Percentiles rank a stretch among this genome's conserved stretches.
Evolutionary conservation across 2,888 invertebrate genomes (phyloP).

Genomic region (Troides helena): DNA sequence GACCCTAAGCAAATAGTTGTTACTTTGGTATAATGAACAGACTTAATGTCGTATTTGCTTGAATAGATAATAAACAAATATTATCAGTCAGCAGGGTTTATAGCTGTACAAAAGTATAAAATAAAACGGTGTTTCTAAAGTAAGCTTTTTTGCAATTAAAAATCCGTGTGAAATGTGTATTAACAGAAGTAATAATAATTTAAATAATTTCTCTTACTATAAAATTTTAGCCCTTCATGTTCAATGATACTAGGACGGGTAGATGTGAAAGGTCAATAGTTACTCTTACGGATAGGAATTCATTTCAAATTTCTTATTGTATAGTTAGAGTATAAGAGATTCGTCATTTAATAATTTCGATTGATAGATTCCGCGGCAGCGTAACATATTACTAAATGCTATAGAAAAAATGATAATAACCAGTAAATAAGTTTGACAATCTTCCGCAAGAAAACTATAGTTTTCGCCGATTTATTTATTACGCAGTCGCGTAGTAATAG

Average conservation of each 20-base stretch:
- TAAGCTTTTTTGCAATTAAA: too few species aligned
- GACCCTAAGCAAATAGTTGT: too few species aligned
- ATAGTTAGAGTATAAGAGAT: not conserved
- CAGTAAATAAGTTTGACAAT: not conserved
- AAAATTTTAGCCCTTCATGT: not conserved
- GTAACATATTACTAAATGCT: not conserved
- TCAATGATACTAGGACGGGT: not conserved
- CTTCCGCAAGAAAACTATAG: not conserved
- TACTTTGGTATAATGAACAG: too few species aligned
- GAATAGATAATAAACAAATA: too few species aligned
- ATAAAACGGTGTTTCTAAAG: too few species aligned
- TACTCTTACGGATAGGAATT: not conserved
- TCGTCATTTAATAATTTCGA: not conserved
- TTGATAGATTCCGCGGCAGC: not conserved
- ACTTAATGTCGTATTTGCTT: too few species aligned
- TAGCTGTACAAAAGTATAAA: too few species aligned
- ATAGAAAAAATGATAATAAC: not conserved
- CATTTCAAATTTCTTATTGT: not conserved
- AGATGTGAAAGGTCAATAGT: not conserved
- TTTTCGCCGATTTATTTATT: not conserved
- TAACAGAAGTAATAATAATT: too few species aligned
- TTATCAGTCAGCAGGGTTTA: too few species aligned
- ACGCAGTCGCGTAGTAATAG: not conserved
- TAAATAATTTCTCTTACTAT: not conserved
- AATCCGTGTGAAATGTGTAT: too few species aligned